phyloP scores from a whole-genome alignment of 2,888 invertebrate genomes.

The Sycophila texana region DNA sequence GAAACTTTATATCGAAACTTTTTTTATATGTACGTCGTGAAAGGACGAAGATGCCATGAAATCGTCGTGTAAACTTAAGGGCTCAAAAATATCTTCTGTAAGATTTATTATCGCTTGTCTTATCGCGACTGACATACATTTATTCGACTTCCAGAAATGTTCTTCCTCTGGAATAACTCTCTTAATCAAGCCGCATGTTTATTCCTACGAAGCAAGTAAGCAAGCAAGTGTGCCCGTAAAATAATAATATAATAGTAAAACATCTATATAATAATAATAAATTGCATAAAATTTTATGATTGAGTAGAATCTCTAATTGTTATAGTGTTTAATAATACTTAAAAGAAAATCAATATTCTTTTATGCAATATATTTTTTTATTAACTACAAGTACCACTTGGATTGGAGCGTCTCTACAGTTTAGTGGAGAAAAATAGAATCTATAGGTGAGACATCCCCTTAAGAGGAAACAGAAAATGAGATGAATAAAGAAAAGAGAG shows the following conservation, averaged over 20 bases:
- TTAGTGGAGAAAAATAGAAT: too few relatives aligned
- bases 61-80: constrained; percentile 12
- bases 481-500: constrained; percentile 41
- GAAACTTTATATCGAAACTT: not conserved
- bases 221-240: not conserved
- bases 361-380: too few relatives aligned
- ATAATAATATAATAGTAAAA: not conserved
- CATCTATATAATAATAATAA: not conserved
- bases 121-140: constrained; percentile 43
- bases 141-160: constrained; percentile 40
- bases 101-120: constrained; percentile 38
- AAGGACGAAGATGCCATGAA: constrained; percentile 6
- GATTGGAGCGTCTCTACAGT: too few relatives aligned
- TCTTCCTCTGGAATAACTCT: constrained; percentile 40
- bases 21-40: not conserved
- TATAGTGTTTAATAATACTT: too few relatives aligned
- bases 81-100: constrained; percentile 27
- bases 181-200: constrained; percentile 17
- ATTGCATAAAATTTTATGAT: too few relatives aligned
- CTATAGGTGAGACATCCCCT: not conserved
- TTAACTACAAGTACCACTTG: too few relatives aligned
- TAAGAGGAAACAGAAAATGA: constrained; percentile 40
- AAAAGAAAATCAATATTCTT: too few relatives aligned
- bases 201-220: constrained; percentile 23
- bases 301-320: too few relatives aligned